Evolutionary conservation across 2,113 vertebrate species (phyloP), one percentile per base, ranked within the genome.

Genomic region (Lucifuga dentata): DNA sequence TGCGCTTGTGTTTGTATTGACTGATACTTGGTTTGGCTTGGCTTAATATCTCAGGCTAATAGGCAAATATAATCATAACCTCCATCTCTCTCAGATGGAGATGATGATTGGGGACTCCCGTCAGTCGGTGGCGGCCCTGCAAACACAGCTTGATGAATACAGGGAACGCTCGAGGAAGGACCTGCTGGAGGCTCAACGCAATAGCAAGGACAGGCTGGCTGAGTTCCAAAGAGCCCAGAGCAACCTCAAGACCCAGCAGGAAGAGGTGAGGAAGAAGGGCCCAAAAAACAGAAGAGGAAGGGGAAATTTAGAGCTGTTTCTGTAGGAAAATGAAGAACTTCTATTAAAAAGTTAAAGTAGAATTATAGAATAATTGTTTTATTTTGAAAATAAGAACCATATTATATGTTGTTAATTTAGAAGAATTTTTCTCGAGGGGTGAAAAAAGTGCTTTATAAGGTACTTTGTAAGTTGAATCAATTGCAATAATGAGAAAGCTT

Each of bases 81-180:
- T 20, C n/a, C 21, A 15, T 2, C 19, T 0, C 38, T 15, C 8
- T 3, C 81, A 98, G 97, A 92, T 99, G 88, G 95, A 95, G 79
- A 57, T 89, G 81, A 93, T 98, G 89, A 86, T 95, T 3, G 85
- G 85, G 5, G 94, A 96, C 20, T 98, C 97, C 0, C 93, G 94
- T 38, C 92, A 93, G 67, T 94, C 95, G 0, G 89, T 99, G 44
- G 76, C 84, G 0, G 6, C 32, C 1, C 91, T 99, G 38, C 94
- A 93, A 64, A 58, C 86, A 0, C 95, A 99, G 82, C 84, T 98
- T 62, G 96, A 98, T 9, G 96, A 98, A 33, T 95, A 94, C 62
- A 93, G 93, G 81, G 97, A 98, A 63, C 96, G 95, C 36, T 93
- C 96, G 0, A 92, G 95, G 41, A 91, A 90, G 73, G 97, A 99